A percentile compares a stretch with the other conserved stretches of the same genome.
Evolutionary conservation across 2,888 invertebrate genomes (phyloP).

Genomic region (Cenopis cana): DNA sequence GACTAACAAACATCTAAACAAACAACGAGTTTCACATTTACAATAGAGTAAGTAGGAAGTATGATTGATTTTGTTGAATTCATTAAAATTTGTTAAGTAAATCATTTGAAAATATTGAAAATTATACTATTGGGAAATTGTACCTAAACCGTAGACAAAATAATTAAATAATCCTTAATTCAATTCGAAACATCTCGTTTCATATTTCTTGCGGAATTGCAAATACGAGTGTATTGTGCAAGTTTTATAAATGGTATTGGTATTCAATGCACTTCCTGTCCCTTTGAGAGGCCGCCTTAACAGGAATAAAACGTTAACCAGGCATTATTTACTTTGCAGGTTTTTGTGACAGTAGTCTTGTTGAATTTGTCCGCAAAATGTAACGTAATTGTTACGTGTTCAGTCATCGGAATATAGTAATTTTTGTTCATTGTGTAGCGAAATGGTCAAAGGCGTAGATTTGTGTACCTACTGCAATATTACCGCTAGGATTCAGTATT

Average conservation of each 20-base stretch:
- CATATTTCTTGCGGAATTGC: constrained; percentile 23
- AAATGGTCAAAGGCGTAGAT: neutral
- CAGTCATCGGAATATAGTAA: neutral
- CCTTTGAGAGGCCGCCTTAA: constrained; percentile 39
- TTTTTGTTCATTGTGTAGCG: constrained; percentile 6
- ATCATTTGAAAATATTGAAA: too few species aligned
- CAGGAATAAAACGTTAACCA: constrained; percentile 26
- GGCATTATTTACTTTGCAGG: constrained; percentile 32
- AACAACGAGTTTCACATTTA: too few species aligned
- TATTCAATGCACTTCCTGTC: constrained; percentile 41
- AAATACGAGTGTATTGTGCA: constrained; percentile 38
- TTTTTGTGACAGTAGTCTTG: constrained; percentile 35
- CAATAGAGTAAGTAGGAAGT: too few species aligned
- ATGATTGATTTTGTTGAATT: too few species aligned
- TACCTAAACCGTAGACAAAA: neutral
- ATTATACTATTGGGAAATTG: too few species aligned
- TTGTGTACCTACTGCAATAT: too few species aligned
- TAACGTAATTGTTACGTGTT: constrained; percentile 31
- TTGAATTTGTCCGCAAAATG: constrained; percentile 36
- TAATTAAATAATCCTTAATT: constrained; percentile 18
- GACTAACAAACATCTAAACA: too few species aligned
- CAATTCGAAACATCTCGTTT: constrained; percentile 27
- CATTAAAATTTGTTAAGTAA: too few species aligned
- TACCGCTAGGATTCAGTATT: too few species aligned
- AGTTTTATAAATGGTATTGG: constrained; percentile 43